Conservation (phyloP, 2,888 invertebrate species). For the Melanostoma scalare region DNA sequence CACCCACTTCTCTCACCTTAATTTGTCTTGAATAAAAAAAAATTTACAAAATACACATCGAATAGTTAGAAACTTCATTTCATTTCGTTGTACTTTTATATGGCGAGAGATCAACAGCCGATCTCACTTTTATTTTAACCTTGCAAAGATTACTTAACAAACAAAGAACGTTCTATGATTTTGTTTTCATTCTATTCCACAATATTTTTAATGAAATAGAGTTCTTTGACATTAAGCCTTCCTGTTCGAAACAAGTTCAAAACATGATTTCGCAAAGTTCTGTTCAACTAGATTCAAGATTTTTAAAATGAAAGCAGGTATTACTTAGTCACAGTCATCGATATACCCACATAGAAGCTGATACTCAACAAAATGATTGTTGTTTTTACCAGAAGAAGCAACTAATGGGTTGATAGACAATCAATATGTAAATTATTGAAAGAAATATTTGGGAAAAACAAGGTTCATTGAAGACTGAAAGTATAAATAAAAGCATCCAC, state of each 20-base stretch:
- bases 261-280: neutral
- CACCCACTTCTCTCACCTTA: too few species aligned
- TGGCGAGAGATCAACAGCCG: too few species aligned
- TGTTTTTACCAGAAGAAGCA: slow-evolving; percentile 15
- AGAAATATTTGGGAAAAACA: slow-evolving; percentile 5
- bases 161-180: neutral
- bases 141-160: neutral
- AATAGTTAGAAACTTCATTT: too few species aligned
- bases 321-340: too few species aligned
- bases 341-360: neutral
- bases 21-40: too few species aligned
- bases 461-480: slow-evolving; percentile 4
- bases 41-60: too few species aligned
- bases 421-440: slow-evolving; percentile 22
- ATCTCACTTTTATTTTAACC: neutral
- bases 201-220: slow-evolving; percentile 12
- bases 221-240: slow-evolving; percentile 32
- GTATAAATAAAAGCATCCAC: slow-evolving; percentile 59
- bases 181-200: neutral
- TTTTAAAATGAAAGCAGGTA: neutral
- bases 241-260: slow-evolving; percentile 10
- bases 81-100: too few species aligned
- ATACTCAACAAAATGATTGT: slow-evolving; percentile 3
- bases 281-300: slow-evolving; percentile 3
- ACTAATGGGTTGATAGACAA: slow-evolving; percentile 6